Percentiles rank a stretch among this genome's conserved stretches.
These are phyloP conservation scores for Tinea semifulvella DNA, from an alignment of 2,888 invertebrate genomes.

Conservation along the genomic window DNA sequence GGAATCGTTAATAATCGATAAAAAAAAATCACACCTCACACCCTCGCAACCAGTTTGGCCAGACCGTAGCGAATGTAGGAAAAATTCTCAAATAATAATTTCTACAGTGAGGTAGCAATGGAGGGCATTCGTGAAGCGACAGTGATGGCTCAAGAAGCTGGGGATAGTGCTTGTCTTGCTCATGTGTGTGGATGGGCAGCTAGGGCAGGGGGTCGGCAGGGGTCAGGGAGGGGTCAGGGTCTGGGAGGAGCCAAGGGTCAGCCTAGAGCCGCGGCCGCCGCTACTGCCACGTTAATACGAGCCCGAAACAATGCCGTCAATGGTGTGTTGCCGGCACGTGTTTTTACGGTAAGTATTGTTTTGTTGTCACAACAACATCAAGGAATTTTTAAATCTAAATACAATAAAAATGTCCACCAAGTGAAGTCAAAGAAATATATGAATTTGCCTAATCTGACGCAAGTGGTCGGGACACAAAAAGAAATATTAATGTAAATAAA, in stretches of 20 bases:
- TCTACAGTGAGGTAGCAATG: constrained; percentile 80
- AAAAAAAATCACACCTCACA: too few species aligned
- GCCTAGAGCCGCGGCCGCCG: constrained; percentile 79
- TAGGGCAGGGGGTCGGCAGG: constrained; percentile 30
- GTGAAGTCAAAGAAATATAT: not conserved
- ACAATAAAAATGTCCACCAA: too few species aligned
- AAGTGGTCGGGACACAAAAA: too few species aligned
- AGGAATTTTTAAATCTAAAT: too few species aligned
- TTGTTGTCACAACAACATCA: too few species aligned
- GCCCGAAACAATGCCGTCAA: constrained; percentile 81
- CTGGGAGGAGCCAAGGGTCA: constrained; percentile 70
- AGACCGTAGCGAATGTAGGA: too few species aligned
- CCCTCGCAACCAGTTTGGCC: too few species aligned
- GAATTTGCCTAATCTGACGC: not conserved
- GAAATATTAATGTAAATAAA: too few species aligned
- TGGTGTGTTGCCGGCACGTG: constrained; percentile 70
- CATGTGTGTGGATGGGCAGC: constrained; percentile 85
- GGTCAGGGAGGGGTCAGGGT: constrained; percentile 30
- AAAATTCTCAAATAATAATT: too few species aligned
- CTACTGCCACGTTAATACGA: constrained; percentile 80
- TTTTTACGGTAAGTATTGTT: constrained; percentile 44
- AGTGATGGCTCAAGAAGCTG: constrained; percentile 86
- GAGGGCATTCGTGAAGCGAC: constrained; percentile 88
- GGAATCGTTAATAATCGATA: too few species aligned
- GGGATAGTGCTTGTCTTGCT: constrained; percentile 86